Evolutionary conservation across 2,888 invertebrate genomes (phyloP).

Genomic region (Habroteleia sp.): DNA sequence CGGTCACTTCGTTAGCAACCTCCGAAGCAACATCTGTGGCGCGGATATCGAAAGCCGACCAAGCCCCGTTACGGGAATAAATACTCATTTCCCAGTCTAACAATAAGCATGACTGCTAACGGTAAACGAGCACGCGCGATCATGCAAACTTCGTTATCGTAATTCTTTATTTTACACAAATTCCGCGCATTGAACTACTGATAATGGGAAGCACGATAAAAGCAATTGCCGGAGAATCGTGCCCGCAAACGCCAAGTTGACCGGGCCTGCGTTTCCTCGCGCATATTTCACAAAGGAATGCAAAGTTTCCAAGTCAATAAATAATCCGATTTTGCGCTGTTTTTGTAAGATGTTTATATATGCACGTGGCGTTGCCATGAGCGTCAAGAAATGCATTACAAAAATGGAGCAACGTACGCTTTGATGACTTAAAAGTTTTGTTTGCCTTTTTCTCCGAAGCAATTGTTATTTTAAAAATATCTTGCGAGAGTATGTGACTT

Average conservation of each 20-base stretch:
- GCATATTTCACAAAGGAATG: slow-evolving; percentile 19
- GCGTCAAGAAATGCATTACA: slow-evolving; percentile 4
- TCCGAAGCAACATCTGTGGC: slow-evolving; percentile 42
- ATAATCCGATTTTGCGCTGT: slow-evolving; percentile 14
- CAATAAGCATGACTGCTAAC: slow-evolving; percentile 62
- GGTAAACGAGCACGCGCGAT: slow-evolving; percentile 37
- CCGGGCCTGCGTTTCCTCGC: neutral
- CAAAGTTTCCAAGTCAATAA: slow-evolving; percentile 9
- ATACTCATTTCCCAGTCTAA: slow-evolving; percentile 56
- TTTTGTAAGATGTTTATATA: slow-evolving; percentile 12
- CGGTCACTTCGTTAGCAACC: slow-evolving; percentile 9
- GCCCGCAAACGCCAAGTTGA: slow-evolving; percentile 1
- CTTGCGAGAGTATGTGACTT: too few species aligned
- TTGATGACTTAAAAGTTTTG: too few species aligned
- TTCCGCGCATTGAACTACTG: slow-evolving; percentile 17
- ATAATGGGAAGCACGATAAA: slow-evolving; percentile 29
- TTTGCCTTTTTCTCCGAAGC: too few species aligned
- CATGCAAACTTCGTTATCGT: slow-evolving; percentile 40
- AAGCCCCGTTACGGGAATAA: slow-evolving; percentile 54
- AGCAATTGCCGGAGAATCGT: slow-evolving; percentile 22
- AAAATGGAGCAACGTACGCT: slow-evolving; percentile 7
- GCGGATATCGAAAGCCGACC: slow-evolving; percentile 38
- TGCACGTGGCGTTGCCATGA: slow-evolving; percentile 9
- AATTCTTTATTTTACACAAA: slow-evolving; percentile 18
- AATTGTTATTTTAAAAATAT: too few species aligned